Base-by-base conservation (phyloP, 2,888 invertebrate genomes). In the Phania funesta region DNA sequence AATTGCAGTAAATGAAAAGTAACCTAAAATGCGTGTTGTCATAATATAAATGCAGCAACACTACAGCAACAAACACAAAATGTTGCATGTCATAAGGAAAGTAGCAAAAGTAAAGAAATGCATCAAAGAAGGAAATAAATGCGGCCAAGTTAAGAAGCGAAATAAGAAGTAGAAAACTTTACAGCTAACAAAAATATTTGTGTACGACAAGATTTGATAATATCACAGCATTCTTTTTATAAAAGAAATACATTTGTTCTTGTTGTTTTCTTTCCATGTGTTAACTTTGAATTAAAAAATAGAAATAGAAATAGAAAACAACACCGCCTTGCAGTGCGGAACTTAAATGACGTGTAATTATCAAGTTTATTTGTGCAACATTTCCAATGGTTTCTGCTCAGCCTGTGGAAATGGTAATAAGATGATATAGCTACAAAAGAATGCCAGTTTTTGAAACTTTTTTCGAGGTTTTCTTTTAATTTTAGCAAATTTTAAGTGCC, bases 11-110 rank as follows among this genome's bases (percentile, higher is more conserved):
- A 79, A 65, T 76, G 67, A 67, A 73, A 46, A 73, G 58, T 62
- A 67, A 67, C 67, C 48, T 54, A 81, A 65, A 81, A 81, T 77
- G 80, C 71, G 80, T 81, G 76, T 32, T 62, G 74, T 74, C 74
- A 56, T 74, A 74, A 74, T 65, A 46, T 54, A 74, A 74, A 65
- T 65, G 50, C 26, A 65, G 64, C 54, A 54, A 54, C 44, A 46
- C 32, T n/a, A 46, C 16, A 52, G 32, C 22, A 44, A 41, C 50
- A 52, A 73, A 20, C 35, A 60, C 50, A 60, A 44, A 35, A 67
- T 48, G 73, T 79, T 67, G 79, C 79, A 73, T 67, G 79, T 73
- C 56, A 71, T 52, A 54, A 68, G 62, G 24, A 44, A 79, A 50
- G 22, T 20, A 41, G 41, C 58, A 65, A 26, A 64, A 13, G 22